Evolutionary conservation across 2,113 vertebrate species (phyloP), one percentile per base, ranked within the genome.

Genomic region (Pimephales promelas): DNA sequence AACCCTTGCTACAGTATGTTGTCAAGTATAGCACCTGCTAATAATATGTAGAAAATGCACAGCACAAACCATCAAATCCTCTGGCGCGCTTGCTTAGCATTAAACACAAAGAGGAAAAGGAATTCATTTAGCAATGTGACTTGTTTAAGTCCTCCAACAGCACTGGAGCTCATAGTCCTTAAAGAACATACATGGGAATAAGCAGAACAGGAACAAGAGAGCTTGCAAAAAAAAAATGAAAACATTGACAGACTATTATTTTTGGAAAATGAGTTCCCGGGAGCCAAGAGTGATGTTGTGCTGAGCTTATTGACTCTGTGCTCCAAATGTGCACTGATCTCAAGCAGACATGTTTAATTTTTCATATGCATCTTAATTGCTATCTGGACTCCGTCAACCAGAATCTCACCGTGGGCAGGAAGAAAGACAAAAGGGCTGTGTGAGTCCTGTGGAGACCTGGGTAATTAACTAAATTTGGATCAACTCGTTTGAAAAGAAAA

Each of bases 361-460:
- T 84, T 88, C 88, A 88, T 77, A 84, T 45, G 78, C 83, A 83
- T 85, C 77, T 84, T 90, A 92, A 91, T 90, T 90, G 90, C 86
- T 85, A 86, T 90, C 85, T 87, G 88, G 85, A 89, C 75, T 61
- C 86, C 79, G 87, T 84, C 83, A 83, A 80, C 81, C 82, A 88
- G 45, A 59, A 84, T 83, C 78, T 87, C 85, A 80, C 79, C 43
- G 56, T 75, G 34, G 74, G 77, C 78, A 77, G 13, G 81, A 62
- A 56, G 22, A 24, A 49, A 54, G 47, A 75, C 76, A 71, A 66
- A 49, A 54, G 59, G 72, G 13, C 31, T 26, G 73, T 7, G 22
- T 22, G 28, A 26, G 56, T 61, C 56, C 43, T 84, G 72, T 22
- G 40, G 62, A 78, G 71, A 79, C 24, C 31, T n/a, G 36, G 40